Base-by-base conservation (phyloP, 2,113 vertebrate species). In the Pyxicephalus adspersus region DNA sequence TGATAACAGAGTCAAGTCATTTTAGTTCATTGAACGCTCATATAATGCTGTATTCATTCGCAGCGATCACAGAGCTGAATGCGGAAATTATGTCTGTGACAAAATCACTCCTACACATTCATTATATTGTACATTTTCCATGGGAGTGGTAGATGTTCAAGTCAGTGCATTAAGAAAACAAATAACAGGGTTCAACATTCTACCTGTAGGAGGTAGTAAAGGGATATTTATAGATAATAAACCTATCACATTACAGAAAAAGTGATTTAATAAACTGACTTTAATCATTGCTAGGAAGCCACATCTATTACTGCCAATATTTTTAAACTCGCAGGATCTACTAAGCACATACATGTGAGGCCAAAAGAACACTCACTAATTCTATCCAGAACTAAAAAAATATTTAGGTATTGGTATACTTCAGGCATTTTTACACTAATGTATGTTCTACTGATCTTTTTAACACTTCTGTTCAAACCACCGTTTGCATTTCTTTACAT, bases 121-220 rank as follows among this genome's bases (percentile, higher is more conserved):
- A 29, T 58, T 0, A 6, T 51, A 81, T 0, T 0, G 55, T 25
- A 29, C 45, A 3, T 3, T 66, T 78, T 11, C 9, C 7, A 4
- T 0, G 5, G 22, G 57, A 64, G n/a, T 83, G 18, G 13, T 63
- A 67, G 68, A 82, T 3, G 77, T 64, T 22, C 76, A 55, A 26
- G 77, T 75, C 50, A 58, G 58, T 26, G 28, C 71, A 64, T 75
- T 66, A 74, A 66, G 51, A 26, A 74, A 81, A 81, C 68, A 82
- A 82, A 82, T 66, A 82, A 75, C 64, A 64, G 63, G 70, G 70
- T 66, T 75, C 29, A 65, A 66, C 45, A 29, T 19, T 34, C 51
- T 75, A 75, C 80, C 71, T 66, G 71, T 65, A 74, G 80, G 80
- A 66, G 80, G 52, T 54, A 66, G 61, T 23, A n/a, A 64, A 82